Base-by-base conservation (phyloP, 2,113 vertebrate genomes). In the Ammodytes dubius region DNA sequence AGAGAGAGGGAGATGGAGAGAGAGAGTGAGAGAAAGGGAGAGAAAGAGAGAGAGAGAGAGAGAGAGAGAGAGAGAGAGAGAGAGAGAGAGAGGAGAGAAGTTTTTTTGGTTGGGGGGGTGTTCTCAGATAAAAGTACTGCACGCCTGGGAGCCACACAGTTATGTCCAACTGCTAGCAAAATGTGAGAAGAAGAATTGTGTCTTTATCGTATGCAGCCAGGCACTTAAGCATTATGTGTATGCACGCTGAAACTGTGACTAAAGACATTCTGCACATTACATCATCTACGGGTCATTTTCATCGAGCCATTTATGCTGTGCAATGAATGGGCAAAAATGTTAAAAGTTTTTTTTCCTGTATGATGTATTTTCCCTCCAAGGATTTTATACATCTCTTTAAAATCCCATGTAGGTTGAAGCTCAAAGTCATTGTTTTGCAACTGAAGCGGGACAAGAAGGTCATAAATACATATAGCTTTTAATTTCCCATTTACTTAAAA, bases 41-140 rank as follows among this genome's bases (percentile, higher is more conserved):
- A 88, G 80, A 74, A 83, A 81, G 70, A 75, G 78, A 88, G 80
- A 74, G 84, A 81, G 70, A 75, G 65, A 11, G 12, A 12, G 50
- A 1, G 27, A 27, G 78, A 88, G 80, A 74, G 82, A 81, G 70
- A 75, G 65, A 11, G 12, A 12, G 50, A 88, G 92, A 91, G 78
- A 88, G 80, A 74, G 84, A 81, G 70, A 78, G 65, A 11, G 12
- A 12, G 50, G 27, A 27, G 27, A 27, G 27, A 27, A 2, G 1
- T 27, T 27, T 79, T 53, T 54, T 74, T 54, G 15, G 27, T 42
- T 15, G 47, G n/a, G 39, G 15, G 42, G 65, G 56, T 58, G 77
- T 42, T 27, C 27, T 27, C 27, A 6, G 83, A 80, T 86, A 50
- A 86, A 86, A 85, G 77, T 64, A 66, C 46, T 54, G 72, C 75